Evolutionary conservation across 2,888 invertebrate genomes (phyloP), one percentile per base, ranked within the genome.

Genomic region (Megaustenia siamemsis): DNA sequence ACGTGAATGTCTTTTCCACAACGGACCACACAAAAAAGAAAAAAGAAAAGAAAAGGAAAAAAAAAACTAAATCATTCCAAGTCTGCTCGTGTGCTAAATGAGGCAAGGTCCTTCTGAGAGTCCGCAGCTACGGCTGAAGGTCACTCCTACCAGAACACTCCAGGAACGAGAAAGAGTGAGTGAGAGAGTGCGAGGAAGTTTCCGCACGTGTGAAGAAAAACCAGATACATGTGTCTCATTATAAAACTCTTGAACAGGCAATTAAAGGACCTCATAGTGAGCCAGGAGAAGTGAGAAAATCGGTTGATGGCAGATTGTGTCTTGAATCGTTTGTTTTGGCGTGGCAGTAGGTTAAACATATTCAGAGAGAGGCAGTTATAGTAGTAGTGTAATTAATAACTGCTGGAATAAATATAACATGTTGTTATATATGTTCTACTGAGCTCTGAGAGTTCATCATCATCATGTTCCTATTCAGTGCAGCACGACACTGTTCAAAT

Each of bases 261-360:
- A 73, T 73, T 73, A 73, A 49, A 18, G 4, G 49, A 15, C 73
- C 15, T 21, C 73, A 28, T 49, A 49, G 73, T 3, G 73, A 32
- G 73, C 6, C 21, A 1, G 49, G 49, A 32, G 32, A 18, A 18
- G 18, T 1, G 32, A 73, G 49, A 49, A 73, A 73, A 73, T 49
- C 49, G 73, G 73, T 73, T 73, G 73, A 73, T 73, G 73, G 73
- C 21, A 32, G 73, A 73, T 73, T 73, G 32, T 49, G 73, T 73
- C 49, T 73, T 43, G 49, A 73, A 49, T 73, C 49, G 49, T 49
- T 32, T 28, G 49, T 15, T 49, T 28, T 10, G 71, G 71, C 18
- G 32, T n/a, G 73, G n/a, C 18, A 35, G 4, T 18, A 49, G 73
- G 49, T 73, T 73, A 49, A 73, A 73, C 28, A 35, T 49, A 73